Evolutionary conservation across 2,113 vertebrate species (phyloP), one percentile per base, ranked within the genome.

Genomic region (Spea multiplicata): DNA sequence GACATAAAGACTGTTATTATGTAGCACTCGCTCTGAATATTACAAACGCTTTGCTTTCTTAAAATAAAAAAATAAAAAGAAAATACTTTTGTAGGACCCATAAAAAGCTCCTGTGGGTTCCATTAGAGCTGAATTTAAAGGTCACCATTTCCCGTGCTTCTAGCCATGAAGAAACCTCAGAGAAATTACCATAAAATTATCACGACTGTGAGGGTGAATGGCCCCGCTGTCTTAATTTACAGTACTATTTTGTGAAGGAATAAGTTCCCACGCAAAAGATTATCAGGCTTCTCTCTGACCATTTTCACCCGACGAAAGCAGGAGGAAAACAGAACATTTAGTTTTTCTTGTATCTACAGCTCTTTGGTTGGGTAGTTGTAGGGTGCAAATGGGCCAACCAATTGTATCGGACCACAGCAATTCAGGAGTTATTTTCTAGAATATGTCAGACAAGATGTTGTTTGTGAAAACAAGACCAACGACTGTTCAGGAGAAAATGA

Each of bases 1-100:
- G 67, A 78, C 67, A 64, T 71, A 78, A 78, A 70, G 67, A 62
- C 67, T 78, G 57, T 71, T 78, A 76, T 76, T 76, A 76, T 71
- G 67, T 64, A 64, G 57, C 76, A 12, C 66, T 78, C 46, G 4
- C 62, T 64, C 76, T 78, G 67, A 67, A 70, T 71, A 78, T 62
- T 71, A 78, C 76, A 71, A 78, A 71, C 62, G 62, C 57, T 71
- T 70, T 44, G 47, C 67, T 61, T 71, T 71, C 57, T 71, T 64
- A 30, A 7, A 71, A 5, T 62, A 44, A 59, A 50, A 78, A 78
- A 78, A 78, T 71, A 78, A 5, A 70, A 44, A 59, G 48, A 78
- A 78, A 78, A 78, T 71, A 78, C 55, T 76, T 76, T 57, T 61
- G 45, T 53, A 69, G 10, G 55, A 48, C 46, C 55, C 55, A 71